phyloP scores from a whole-genome alignment of 2,113 vertebrate genomes.

The Embiotoca jacksoni region DNA sequence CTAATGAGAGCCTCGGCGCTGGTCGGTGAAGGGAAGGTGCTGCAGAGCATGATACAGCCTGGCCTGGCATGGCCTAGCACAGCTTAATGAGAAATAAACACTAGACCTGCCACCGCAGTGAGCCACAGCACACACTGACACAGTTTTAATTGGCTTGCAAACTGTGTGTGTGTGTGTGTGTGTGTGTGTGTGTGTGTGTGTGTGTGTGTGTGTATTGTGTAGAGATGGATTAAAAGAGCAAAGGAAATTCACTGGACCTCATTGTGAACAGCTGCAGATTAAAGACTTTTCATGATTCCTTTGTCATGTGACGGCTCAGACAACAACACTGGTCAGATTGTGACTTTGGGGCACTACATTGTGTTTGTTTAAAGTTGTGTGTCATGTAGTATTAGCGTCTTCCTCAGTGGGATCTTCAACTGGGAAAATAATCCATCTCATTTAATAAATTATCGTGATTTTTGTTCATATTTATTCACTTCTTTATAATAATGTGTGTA shows the following conservation, averaged over 20 bases:
- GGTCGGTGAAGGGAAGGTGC: conserved; percentile 45
- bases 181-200: conserved; percentile 18
- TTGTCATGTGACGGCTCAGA: not conserved
- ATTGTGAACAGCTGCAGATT: conserved; percentile 31
- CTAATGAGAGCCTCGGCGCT: conserved; percentile 69
- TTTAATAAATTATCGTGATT: not conserved
- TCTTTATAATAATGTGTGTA: too few relatives aligned
- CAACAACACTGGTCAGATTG: conserved; percentile 20
- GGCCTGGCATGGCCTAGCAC: conserved; percentile 69
- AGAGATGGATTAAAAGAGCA: not conserved
- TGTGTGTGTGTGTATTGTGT: conserved; percentile 27
- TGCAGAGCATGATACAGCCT: conserved; percentile 61
- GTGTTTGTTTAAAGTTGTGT: not conserved
- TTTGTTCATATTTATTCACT: not conserved
- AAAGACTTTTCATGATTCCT: not conserved
- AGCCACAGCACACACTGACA: conserved; percentile 66
- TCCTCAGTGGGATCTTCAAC: too few relatives aligned
- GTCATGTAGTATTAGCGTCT: not conserved
- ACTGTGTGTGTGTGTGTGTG: conserved; percentile 25
- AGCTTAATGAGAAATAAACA: conserved; percentile 79
- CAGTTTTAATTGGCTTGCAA: conserved; percentile 68
- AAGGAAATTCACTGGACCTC: conserved; percentile 31
- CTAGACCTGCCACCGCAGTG: conserved; percentile 64
- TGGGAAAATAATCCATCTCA: not conserved
- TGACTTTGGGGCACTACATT: not conserved